Evolutionary conservation across 1,140 invertebrate genomes (phyloP), one percentile per base, ranked within the genome.

Genomic region (Eumaeus atala): DNA sequence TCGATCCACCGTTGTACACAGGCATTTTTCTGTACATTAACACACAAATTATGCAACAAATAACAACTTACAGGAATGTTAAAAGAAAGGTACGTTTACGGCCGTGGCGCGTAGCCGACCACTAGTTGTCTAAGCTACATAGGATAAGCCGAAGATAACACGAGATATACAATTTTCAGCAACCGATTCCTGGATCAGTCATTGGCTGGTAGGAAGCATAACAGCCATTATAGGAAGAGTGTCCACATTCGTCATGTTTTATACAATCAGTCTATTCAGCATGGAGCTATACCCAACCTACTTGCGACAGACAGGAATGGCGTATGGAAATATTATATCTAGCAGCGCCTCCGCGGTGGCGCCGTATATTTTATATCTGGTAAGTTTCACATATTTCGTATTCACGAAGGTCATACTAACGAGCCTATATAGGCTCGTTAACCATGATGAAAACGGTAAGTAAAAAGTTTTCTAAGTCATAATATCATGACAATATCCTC

Each of bases 331-430:
- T 60, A 88, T 92, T 49, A 72, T 90, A 38, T 89, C 89, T 9
- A 91, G 90, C 67, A 70, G 81, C 16, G 82, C 90, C 34, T 88
- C 89, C 48, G 91, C 92, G 10, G 53, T 94, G 9, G 91, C 91
- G 0, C 93, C 94, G 0, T 94, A 94, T 67, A 87, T 95, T 37
- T 90, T 93, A 4, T 92, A 92, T 69, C 78, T 93, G 77, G 94
- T 94, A 89, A 90, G 86, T 77, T 17, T 2, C 21, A 28, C 2
- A 28, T 28, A 28, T 28, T 28, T 28, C 21, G 6, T 2, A 28
- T 28, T 28, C n/a, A n/a, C n/a, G n/a, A n/a, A n/a, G n/a, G n/a
- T n/a, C n/a, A n/a, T n/a, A n/a, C n/a, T n/a, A n/a, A n/a, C n/a
- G n/a, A n/a, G n/a, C n/a, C n/a, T n/a, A n/a, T n/a, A n/a, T n/a